Conservation (phyloP, 2,113 vertebrate species). For the Poicephalus gulielmi region DNA sequence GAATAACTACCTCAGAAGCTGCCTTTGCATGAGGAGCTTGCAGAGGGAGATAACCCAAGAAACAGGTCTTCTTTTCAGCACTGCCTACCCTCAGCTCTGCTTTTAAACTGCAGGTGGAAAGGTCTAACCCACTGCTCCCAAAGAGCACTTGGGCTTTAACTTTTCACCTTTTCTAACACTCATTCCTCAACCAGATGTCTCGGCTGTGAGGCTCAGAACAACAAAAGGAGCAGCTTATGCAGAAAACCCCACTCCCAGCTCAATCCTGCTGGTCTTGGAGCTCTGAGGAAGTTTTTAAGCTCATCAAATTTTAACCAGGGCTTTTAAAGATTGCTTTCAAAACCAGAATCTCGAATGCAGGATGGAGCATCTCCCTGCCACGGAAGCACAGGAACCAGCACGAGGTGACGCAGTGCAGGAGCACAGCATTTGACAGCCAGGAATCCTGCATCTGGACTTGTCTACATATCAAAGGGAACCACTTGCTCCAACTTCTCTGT, state of each 20-base stretch:
- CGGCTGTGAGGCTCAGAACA: accelerated
- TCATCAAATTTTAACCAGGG: neutral
- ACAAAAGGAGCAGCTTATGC: accelerated
- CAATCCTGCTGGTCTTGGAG: neutral
- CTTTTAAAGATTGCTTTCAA: neutral
- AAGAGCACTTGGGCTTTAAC: neutral
- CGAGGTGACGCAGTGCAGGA: conserved; percentile 29
- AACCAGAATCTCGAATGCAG: neutral
- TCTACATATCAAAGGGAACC: conserved; percentile 39
- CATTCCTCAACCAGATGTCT: neutral
- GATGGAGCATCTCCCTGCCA: accelerated
- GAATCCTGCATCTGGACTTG: neutral
- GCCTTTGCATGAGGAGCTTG: neutral
- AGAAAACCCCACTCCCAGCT: neutral
- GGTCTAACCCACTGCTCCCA: neutral
- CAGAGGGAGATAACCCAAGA: neutral
- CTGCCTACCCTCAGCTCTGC: neutral
- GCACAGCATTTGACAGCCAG: neutral
- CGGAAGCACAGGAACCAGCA: neutral
- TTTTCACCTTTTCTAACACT: neutral
- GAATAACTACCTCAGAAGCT: neutral
- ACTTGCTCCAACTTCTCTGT: neutral
- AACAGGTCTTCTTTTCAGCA: neutral
- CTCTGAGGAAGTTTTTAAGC: neutral
- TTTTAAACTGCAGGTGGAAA: neutral